phyloP scores from a whole-genome alignment of 2,113 vertebrate genomes.

The Symphodus melops region DNA sequence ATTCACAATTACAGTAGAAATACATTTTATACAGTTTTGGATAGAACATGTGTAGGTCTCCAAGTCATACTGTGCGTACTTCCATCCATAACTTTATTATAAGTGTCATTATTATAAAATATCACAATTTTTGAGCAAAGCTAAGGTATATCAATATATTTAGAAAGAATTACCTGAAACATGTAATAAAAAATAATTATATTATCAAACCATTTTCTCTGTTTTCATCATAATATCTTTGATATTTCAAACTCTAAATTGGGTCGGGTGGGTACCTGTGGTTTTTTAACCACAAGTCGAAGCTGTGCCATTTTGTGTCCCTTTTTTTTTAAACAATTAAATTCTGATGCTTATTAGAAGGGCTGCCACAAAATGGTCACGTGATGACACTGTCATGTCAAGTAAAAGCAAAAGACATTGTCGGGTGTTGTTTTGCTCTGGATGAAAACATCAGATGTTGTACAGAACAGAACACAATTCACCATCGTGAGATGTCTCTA shows the following conservation, averaged over 20 bases:
- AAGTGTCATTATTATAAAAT: conserved; percentile 86
- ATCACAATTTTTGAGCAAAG: conserved; percentile 86
- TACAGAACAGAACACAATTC: conserved; percentile 53
- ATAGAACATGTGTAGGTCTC: conserved; percentile 89
- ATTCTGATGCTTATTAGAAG: conserved; percentile 38
- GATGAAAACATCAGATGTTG: conserved; percentile 50
- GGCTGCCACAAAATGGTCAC: conserved; percentile 63
- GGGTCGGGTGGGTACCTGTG: conserved; percentile 49
- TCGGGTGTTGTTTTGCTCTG: conserved; percentile 48
- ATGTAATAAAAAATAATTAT: conserved; percentile 87
- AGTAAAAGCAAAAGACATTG: conserved; percentile 58
- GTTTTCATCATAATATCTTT: conserved; percentile 78
- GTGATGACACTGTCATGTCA: conserved; percentile 37
- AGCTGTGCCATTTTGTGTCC: conserved; percentile 66
- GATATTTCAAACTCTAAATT: conserved; percentile 76
- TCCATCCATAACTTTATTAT: conserved; percentile 79
- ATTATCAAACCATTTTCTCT: conserved; percentile 83
- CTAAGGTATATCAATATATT: conserved; percentile 88
- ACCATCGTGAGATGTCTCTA: conserved; percentile 33
- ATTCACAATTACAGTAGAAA: conserved; percentile 99
- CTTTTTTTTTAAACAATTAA: conserved; percentile 35
- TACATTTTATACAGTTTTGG: conserved; percentile 93
- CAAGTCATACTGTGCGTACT: conserved; percentile 80
- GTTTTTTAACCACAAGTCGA: conserved; percentile 47
- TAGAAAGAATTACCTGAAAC: conserved; percentile 88